phyloP scores from a whole-genome alignment of 2,113 vertebrate genomes.

The Gymnocephalus cernua region DNA sequence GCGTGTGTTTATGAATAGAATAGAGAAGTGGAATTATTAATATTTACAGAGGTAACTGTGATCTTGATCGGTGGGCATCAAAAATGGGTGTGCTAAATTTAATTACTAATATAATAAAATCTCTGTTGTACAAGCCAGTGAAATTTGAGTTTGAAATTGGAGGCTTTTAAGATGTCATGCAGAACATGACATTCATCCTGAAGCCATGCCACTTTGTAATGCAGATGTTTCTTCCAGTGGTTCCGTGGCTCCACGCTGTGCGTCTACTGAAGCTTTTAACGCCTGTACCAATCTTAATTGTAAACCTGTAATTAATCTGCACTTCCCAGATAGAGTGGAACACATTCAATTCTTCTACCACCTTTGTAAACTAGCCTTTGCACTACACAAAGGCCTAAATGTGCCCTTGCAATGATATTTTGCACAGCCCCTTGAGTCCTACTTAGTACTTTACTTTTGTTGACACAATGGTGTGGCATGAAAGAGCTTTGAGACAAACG shows the following conservation, averaged over 20 bases:
- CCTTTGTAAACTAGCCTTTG: slow-evolving; percentile 40
- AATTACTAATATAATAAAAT: slow-evolving; percentile 14
- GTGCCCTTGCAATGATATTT: slow-evolving; percentile 47
- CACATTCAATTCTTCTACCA: slow-evolving; percentile 2
- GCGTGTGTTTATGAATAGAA: slow-evolving; percentile 22
- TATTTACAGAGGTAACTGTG: neutral
- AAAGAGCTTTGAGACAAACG: slow-evolving; percentile 53
- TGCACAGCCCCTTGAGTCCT: slow-evolving; percentile 37
- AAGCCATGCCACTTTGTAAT: slow-evolving; percentile 12
- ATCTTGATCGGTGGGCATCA: slow-evolving; percentile 7
- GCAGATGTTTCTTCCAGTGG: slow-evolving; percentile 28
- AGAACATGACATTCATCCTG: slow-evolving; percentile 16
- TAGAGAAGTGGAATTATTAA: neutral
- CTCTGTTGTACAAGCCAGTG: neutral
- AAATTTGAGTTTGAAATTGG: neutral
- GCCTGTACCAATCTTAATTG: slow-evolving; percentile 14
- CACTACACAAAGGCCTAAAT: slow-evolving; percentile 14
- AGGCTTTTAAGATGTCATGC: slow-evolving; percentile 16
- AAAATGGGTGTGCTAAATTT: slow-evolving; percentile 5
- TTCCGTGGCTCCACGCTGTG: neutral
- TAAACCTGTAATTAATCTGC: slow-evolving; percentile 44
- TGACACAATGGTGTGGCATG: slow-evolving; percentile 48
- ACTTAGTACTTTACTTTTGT: slow-evolving; percentile 52
- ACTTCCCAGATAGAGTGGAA: slow-evolving; percentile 13
- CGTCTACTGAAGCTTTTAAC: slow-evolving; percentile 12